Conservation (phyloP, 1,140 invertebrate genomes). For the Myzus persicae region DNA sequence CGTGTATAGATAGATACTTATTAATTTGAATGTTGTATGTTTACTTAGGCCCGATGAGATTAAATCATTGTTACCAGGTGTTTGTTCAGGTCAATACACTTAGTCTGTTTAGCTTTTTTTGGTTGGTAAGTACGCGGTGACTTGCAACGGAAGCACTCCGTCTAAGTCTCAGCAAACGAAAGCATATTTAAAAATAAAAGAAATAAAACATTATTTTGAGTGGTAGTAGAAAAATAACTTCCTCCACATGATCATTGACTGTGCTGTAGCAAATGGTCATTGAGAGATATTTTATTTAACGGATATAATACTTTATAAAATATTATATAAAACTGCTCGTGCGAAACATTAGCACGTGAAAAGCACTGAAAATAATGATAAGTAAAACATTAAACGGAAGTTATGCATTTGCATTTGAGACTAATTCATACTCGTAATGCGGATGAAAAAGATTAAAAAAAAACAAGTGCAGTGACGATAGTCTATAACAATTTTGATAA, state of each 20-base stretch:
- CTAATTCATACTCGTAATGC: slow-evolving; percentile 2
- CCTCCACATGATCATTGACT: neutral
- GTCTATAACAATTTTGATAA: neutral
- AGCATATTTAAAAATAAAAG: slow-evolving; percentile 24
- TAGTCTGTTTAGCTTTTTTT: slow-evolving; percentile 43
- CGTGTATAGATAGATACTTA: slow-evolving; percentile 42
- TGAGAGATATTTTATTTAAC: neutral
- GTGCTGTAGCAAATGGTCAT: neutral
- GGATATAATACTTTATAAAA: slow-evolving; percentile 25
- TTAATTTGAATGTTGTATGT: slow-evolving; percentile 56
- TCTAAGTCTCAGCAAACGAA: slow-evolving; percentile 32
- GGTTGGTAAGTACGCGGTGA: slow-evolving; percentile 46
- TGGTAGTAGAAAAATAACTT: slow-evolving; percentile 39
- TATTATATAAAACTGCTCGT: slow-evolving; percentile 24
- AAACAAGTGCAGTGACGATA: neutral
- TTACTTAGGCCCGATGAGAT: slow-evolving; percentile 50
- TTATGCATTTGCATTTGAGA: slow-evolving; percentile 39
- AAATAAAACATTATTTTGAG: slow-evolving; percentile 37
- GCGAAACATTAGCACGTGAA: slow-evolving; percentile 48
- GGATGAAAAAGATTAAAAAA: slow-evolving; percentile 35
- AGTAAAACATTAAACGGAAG: slow-evolving; percentile 40
- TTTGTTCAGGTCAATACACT: slow-evolving; percentile 56
- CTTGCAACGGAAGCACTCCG: slow-evolving; percentile 55
- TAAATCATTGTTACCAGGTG: slow-evolving; percentile 57
- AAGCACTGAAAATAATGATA: neutral